These are phyloP conservation scores for Saccostrea echinata DNA, from an alignment of 1,140 invertebrate genomes.

Conservation along the genomic window DNA sequence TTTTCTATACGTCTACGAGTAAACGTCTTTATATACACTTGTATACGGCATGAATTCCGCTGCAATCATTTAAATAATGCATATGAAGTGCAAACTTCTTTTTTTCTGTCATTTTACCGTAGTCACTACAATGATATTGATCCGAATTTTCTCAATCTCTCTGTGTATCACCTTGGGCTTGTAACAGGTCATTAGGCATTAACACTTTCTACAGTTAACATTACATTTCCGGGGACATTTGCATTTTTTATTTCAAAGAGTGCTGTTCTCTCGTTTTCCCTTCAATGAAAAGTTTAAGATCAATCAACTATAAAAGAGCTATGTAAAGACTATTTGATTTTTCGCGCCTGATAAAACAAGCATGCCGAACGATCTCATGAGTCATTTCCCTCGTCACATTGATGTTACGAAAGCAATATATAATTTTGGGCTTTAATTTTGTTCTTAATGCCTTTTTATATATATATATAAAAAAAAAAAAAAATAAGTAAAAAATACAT, in stretches of 20 bases:
- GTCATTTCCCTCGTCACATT: background rate
- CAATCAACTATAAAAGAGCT: slow-evolving; percentile 11
- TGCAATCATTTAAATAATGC: background rate
- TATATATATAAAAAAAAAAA: too few species aligned
- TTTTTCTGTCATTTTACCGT: background rate
- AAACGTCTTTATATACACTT: background rate
- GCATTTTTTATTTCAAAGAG: slow-evolving; percentile 13
- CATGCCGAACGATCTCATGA: background rate
- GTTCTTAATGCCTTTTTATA: background rate
- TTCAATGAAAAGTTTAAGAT: slow-evolving; percentile 27
- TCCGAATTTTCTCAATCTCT: background rate
- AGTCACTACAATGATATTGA: slow-evolving; percentile 2
- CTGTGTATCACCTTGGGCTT: background rate
- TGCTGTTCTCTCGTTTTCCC: background rate
- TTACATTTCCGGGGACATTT: slow-evolving; percentile 33
- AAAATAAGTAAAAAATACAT: too few species aligned
- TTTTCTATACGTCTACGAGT: background rate
- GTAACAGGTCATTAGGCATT: background rate
- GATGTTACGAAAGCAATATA: background rate
- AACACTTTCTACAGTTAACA: slow-evolving; percentile 15
- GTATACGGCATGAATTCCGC: background rate
- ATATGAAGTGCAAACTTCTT: background rate
- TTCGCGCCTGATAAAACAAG: slow-evolving; percentile 25
- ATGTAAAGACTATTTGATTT: slow-evolving; percentile 15
- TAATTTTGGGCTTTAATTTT: background rate